These are phyloP conservation scores for Nycteola revayana DNA, from an alignment of 2,888 invertebrate genomes.

Conservation along the genomic window DNA sequence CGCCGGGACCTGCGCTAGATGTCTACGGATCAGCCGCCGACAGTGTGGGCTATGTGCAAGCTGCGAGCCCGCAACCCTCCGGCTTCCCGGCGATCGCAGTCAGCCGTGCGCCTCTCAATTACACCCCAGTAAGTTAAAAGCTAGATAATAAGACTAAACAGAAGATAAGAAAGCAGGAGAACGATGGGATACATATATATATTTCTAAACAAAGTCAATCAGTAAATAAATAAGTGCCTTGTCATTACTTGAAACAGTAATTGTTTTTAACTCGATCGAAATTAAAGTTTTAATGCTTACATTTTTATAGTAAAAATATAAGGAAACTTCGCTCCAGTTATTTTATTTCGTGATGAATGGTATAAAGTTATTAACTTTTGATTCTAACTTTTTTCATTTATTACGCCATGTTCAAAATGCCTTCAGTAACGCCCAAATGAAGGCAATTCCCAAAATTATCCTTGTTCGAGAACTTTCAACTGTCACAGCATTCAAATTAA, in stretches of 20 bases:
- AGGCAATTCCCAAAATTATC: constrained; percentile 76
- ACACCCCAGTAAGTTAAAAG: constrained; percentile 90
- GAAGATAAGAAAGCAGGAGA: too few relatives aligned
- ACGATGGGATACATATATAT: too few relatives aligned
- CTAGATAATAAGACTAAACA: too few relatives aligned
- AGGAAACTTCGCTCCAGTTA: constrained; percentile 50
- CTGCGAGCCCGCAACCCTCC: constrained; percentile 98
- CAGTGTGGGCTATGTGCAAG: constrained; percentile 97
- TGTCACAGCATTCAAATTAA: constrained; percentile 78
- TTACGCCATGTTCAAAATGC: constrained; percentile 75
- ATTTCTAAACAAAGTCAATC: too few relatives aligned
- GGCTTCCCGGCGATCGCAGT: constrained; percentile 97
- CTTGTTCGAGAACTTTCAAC: constrained; percentile 72
- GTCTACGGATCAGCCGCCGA: constrained; percentile 96
- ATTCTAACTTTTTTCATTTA: constrained; percentile 81
- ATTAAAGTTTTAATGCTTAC: too few relatives aligned
- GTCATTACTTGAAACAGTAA: too few relatives aligned
- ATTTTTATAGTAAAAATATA: constrained; percentile 41
- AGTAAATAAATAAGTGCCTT: too few relatives aligned
- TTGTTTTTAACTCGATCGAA: too few relatives aligned
- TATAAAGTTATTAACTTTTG: constrained; percentile 78
- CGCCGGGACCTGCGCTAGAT: constrained; percentile 95
- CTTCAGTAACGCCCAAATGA: constrained; percentile 70
- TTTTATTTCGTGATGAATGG: constrained; percentile 76
- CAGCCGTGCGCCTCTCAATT: constrained; percentile 95